Evolutionary conservation across 2,113 vertebrate genomes (phyloP).

Genomic region (Orcinus orca): DNA sequence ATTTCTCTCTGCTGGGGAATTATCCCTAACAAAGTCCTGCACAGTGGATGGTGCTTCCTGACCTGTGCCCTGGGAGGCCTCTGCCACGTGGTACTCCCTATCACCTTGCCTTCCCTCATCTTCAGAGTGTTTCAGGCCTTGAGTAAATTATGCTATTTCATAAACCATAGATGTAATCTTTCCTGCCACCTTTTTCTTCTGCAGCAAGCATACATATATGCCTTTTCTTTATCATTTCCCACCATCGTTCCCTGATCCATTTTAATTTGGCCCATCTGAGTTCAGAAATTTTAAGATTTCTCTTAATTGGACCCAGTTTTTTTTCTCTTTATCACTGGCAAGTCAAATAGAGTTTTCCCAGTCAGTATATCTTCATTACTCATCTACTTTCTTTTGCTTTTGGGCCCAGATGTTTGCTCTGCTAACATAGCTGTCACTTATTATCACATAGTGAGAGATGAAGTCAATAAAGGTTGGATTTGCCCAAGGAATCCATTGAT

Average conservation of each 20-base stretch:
- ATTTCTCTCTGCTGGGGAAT: background rate
- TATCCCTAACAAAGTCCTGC: background rate
- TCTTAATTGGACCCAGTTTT: background rate
- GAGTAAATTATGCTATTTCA: background rate
- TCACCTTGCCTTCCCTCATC: background rate
- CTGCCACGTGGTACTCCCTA: background rate
- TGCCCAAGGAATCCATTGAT: background rate
- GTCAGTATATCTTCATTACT: background rate
- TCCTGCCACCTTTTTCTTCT: background rate
- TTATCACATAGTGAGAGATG: background rate
- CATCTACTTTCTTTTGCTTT: background rate
- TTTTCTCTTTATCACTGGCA: background rate
- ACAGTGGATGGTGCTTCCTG: background rate
- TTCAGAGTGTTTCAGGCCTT: background rate
- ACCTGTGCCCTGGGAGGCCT: background rate
- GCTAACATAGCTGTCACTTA: background rate
- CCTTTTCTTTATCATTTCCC: background rate
- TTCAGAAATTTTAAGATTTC: background rate
- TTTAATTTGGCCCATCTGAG: background rate
- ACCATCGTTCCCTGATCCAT: background rate
- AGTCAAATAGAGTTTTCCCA: background rate
- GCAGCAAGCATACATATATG: background rate
- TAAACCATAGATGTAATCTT: background rate
- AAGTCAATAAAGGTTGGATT: background rate
- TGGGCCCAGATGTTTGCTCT: background rate